A percentile compares a stretch with the other conserved stretches of the same genome.
phyloP scores from a whole-genome alignment of 2,797 vertebrate species.

The Sciaenops ocellatus region DNA sequence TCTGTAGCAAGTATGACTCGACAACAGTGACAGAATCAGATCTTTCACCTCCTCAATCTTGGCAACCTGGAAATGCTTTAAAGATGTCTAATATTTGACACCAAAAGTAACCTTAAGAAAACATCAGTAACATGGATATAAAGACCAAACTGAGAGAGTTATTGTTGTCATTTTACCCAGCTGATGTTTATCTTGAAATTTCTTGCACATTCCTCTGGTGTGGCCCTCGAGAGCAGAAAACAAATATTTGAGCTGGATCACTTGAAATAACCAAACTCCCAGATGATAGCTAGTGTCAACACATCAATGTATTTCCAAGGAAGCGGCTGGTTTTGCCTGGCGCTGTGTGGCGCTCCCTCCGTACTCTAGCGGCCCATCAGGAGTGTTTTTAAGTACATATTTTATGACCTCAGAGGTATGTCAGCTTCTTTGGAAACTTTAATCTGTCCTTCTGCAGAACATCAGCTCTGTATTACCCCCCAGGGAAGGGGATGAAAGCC shows the following conservation, averaged over 20 bases:
- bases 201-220: not conserved
- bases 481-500: conserved; percentile 52
- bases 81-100: not conserved
- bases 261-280: conserved; percentile 19
- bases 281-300: not conserved
- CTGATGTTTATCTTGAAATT: not conserved
- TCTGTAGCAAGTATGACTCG: not conserved
- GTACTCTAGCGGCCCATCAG: conserved; percentile 5
- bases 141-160: not conserved
- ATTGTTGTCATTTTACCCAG: not conserved
- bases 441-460: conserved; percentile 53
- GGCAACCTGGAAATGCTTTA: not conserved
- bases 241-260: conserved; percentile 6
- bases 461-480: conserved; percentile 31
- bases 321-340: not conserved
- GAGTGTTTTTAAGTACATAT: conserved; percentile 55
- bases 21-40: not conserved
- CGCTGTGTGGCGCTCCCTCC: not conserved
- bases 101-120: not conserved
- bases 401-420: conserved; percentile 57
- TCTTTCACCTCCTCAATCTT: not conserved
- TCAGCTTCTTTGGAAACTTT: conserved; percentile 51
- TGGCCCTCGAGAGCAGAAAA: conserved; percentile 6
- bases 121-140: not conserved
- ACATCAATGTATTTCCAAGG: not conserved